A percentile compares a stretch with the other conserved stretches of the same genome.
These are phyloP conservation scores for Spilogale gracilis DNA, from an alignment of 2,113 vertebrate genomes.

Conservation along the genomic window DNA sequence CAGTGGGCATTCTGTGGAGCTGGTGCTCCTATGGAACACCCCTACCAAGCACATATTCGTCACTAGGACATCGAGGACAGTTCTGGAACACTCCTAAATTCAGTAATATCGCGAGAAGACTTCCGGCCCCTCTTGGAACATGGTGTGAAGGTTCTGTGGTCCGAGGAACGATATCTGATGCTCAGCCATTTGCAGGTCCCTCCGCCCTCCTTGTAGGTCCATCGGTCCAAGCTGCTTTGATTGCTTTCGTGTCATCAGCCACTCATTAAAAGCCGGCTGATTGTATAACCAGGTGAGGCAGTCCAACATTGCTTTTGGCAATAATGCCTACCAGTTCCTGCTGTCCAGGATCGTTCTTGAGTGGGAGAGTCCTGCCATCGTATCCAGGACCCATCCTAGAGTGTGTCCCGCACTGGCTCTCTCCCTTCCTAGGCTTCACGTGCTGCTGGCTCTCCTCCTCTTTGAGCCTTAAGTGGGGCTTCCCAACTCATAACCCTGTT, in stretches of 20 bases:
- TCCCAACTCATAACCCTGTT: neutral
- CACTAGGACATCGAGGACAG: neutral
- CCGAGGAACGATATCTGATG: accelerated
- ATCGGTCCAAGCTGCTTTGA: neutral
- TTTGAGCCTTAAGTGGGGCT: neutral
- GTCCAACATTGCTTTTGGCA: neutral
- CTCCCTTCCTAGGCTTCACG: neutral
- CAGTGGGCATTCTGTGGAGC: neutral
- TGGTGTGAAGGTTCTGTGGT: no score
- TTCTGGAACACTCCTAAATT: neutral
- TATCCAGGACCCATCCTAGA: accelerated
- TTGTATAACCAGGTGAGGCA: neutral
- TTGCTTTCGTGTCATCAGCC: neutral
- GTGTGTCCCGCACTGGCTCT: accelerated
- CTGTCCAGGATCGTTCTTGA: neutral
- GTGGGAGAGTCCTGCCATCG: neutral
- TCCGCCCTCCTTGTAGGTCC: accelerated
- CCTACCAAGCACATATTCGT: neutral
- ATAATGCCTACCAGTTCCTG: neutral
- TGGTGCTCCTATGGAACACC: neutral
- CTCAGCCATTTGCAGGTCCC: accelerated
- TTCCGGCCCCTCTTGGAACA: accelerated
- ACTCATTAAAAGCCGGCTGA: neutral
- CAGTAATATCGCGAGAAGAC: neutral
- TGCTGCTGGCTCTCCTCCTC: neutral